phyloP scores from a whole-genome alignment of 2,797 vertebrate genomes.

The Tympanoctomys barrerae region DNA sequence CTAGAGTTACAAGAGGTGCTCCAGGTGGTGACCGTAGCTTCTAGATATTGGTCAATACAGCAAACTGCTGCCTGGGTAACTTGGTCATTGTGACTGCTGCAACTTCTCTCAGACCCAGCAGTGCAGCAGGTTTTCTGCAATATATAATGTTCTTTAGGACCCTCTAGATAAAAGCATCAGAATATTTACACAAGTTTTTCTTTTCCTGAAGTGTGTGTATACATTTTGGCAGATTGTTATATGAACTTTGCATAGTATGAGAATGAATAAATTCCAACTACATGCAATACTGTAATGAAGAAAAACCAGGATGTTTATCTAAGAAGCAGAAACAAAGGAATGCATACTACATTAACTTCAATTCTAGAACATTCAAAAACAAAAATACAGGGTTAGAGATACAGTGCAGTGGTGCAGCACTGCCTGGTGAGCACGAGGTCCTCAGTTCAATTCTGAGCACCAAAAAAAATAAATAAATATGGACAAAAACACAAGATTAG shows the following conservation, averaged over 20 bases:
- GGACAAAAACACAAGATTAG: background rate
- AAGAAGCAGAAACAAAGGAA: background rate
- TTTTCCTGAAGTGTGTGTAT: background rate
- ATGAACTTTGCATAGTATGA: background rate
- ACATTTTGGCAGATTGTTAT: background rate
- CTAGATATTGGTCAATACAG: background rate
- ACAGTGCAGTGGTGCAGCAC: no score
- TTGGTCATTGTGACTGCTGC: background rate
- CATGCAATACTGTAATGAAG: background rate
- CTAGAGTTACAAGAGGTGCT: background rate
- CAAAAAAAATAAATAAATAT: no score
- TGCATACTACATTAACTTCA: background rate
- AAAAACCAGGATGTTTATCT: background rate
- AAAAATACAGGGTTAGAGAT: background rate
- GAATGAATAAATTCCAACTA: background rate
- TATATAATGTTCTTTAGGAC: background rate
- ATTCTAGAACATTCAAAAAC: background rate
- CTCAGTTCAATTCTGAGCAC: no score
- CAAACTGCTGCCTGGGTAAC: background rate
- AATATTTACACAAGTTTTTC: background rate
- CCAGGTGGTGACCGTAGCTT: background rate
- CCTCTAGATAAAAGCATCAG: background rate
- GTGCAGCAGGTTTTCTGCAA: background rate
- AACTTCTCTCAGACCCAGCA: background rate
- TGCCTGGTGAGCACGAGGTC: no score